Conservation (phyloP, 92 coral and sea anemone genomes). For the Siderastrea siderea region DNA sequence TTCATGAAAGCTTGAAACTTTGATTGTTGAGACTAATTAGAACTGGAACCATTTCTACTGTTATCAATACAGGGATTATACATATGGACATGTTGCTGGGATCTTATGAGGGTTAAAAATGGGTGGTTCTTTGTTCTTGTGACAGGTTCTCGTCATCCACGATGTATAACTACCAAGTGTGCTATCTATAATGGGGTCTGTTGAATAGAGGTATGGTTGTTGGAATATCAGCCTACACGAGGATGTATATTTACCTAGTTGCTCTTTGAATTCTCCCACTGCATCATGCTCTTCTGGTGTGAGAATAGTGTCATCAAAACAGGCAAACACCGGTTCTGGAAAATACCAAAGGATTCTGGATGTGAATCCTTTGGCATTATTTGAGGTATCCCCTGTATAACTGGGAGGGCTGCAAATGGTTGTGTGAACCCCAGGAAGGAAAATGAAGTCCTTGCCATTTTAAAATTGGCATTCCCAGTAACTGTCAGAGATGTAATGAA, state of each 20-base stretch:
- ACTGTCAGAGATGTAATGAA: conserved; percentile 15
- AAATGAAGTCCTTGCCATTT: conserved; percentile 28
- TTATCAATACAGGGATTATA: too few relatives aligned
- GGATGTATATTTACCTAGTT: conserved; percentile 2
- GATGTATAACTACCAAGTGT: too few relatives aligned
- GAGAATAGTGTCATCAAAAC: conserved; percentile 32
- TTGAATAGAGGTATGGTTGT: too few relatives aligned
- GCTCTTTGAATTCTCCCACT: not conserved
- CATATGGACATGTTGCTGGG: too few relatives aligned
- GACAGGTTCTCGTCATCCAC: too few relatives aligned
- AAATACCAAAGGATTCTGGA: conserved; percentile 59
- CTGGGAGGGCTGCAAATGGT: conserved; percentile 49
- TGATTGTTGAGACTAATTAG: too few relatives aligned
- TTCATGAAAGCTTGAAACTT: too few relatives aligned
- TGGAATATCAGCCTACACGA: too few relatives aligned
- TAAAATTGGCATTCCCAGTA: conserved; percentile 63
- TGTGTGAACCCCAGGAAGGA: conserved; percentile 54
- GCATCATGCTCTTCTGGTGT: conserved; percentile 8
- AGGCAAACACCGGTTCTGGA: conserved; percentile 51
- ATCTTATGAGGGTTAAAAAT: too few relatives aligned
- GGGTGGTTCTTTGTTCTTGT: too few relatives aligned
- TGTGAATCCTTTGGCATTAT: conserved; percentile 59
- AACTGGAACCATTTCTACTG: too few relatives aligned
- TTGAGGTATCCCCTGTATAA: conserved; percentile 44
- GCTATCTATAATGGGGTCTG: too few relatives aligned